Base-by-base conservation (phyloP, 2,113 vertebrate genomes). In the Halcyon senegalensis region DNA sequence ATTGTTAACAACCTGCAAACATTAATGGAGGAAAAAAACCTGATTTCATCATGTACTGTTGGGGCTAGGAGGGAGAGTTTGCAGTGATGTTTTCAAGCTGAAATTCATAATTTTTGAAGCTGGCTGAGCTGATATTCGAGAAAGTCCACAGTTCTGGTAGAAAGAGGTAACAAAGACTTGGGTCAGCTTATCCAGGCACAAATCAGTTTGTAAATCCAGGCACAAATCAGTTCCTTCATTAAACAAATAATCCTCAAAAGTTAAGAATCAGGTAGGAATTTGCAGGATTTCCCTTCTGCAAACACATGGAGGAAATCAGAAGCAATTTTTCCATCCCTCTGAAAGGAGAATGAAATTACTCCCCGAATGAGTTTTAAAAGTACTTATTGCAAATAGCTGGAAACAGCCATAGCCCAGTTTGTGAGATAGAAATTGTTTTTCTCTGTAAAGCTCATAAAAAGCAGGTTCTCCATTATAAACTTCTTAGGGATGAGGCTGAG, bases 271-370 rank as follows among this genome's bases (percentile, higher is more conserved):
- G 81, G 84, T 50, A 70, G 76, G 33, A 93, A 82, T 86, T 93
- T 92, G 43, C 37, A 93, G 78, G 48, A 85, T 93, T 94, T 93
- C 67, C 88, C 53, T 79, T 62, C 39, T 90, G 58, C 87, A 96
- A 96, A 94, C 89, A 94, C 41, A 93, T 60, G 58, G 43, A 94
- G 33, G 84, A 90, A 94, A 87, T 90, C 53, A 91, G 67, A 95
- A 60, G 69, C 51, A 37, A 35, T 89, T 94, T 95, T 90, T 87
- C 73, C 41, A 51, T 63, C 48, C 37, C 51, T 77, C 48, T 75
- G 64, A 73, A 84, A 89, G 81, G 28, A 87, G 66, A 95, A 50
- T 27, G 28, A 82, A 86, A 43, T 28, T 19, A 43, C 30, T 62
- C 66, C 85, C 72, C 83, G 78, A 50, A 87, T 48, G 28, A 91